Conservation (phyloP, 2,888 invertebrate genomes). For the Tetramorium bicarinatum region DNA sequence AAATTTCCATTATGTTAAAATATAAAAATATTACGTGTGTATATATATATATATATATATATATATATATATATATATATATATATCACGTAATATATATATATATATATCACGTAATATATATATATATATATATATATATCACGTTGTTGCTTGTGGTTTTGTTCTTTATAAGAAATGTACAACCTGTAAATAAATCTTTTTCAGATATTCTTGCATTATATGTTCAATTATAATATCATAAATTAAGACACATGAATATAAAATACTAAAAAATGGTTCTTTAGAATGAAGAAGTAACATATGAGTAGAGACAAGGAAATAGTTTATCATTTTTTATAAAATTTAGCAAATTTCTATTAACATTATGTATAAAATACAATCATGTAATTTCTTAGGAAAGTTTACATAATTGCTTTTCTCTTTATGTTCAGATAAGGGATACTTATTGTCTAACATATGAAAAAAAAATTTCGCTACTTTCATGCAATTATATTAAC, state of each 20-base stretch:
- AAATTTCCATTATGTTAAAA: constrained; percentile 19
- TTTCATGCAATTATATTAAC: constrained; percentile 55
- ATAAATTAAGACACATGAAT: neutral
- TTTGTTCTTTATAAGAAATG: constrained; percentile 51
- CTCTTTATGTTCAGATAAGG: constrained; percentile 22
- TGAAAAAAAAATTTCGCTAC: constrained; percentile 43
- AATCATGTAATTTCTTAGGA: neutral
- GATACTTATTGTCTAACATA: constrained; percentile 40
- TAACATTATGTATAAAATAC: constrained; percentile 12
- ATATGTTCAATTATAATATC: constrained; percentile 23
- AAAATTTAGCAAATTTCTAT: constrained; percentile 22
- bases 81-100: neutral
- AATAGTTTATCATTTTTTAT: neutral
- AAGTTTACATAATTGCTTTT: constrained; percentile 52
- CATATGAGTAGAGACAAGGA: neutral
- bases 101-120: neutral
- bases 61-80: constrained; percentile 6
- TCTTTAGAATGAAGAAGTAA: constrained; percentile 28
- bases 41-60: neutral
- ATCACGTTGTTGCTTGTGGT: constrained; percentile 30
- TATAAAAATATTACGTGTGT: constrained; percentile 26
- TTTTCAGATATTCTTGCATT: constrained; percentile 61
- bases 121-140: neutral
- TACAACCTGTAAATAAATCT: constrained; percentile 77
- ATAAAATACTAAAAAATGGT: neutral